phyloP scores from a whole-genome alignment of 1,140 invertebrate genomes.

The Dinothrombium tinctorium region DNA sequence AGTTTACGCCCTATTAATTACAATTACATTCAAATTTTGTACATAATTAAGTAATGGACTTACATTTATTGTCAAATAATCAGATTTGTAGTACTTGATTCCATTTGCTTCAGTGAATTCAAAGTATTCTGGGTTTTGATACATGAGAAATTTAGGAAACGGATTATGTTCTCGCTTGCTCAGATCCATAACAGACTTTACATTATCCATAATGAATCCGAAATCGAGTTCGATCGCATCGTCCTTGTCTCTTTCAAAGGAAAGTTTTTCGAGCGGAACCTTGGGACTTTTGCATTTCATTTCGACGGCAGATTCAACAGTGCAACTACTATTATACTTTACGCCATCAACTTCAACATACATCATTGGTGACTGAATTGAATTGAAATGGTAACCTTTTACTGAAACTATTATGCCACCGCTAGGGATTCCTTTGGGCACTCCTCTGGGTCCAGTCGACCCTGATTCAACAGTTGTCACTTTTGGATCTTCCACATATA shows the following conservation, averaged over 20 bases:
- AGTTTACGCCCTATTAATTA: slow-evolving; percentile 40
- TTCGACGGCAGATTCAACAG: slow-evolving; percentile 35
- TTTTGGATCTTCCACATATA: slow-evolving; percentile 72
- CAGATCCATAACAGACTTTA: slow-evolving; percentile 53
- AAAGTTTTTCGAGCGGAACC: slow-evolving; percentile 31
- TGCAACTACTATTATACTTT: slow-evolving; percentile 44
- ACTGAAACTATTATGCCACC: slow-evolving; percentile 76
- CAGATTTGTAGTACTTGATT: slow-evolving; percentile 80
- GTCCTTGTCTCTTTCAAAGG: slow-evolving; percentile 32
- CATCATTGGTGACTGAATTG: slow-evolving; percentile 69
- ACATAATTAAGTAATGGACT: not conserved
- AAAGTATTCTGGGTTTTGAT: slow-evolving; percentile 70
- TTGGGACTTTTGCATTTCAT: slow-evolving; percentile 68
- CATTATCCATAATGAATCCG: slow-evolving; percentile 87
- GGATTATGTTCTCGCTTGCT: slow-evolving; percentile 23
- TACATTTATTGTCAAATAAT: slow-evolving; percentile 78
- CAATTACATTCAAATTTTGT: not conserved
- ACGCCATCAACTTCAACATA: slow-evolving; percentile 58
- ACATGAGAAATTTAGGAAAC: slow-evolving; percentile 48
- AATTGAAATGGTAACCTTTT: slow-evolving; percentile 59
- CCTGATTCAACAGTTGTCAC: slow-evolving; percentile 28
- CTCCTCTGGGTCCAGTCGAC: slow-evolving; percentile 9
- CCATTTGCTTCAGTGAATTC: slow-evolving; percentile 51
- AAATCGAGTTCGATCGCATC: slow-evolving; percentile 53
- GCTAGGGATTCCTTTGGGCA: slow-evolving; percentile 20